These are phyloP conservation scores for Toxotes chatareus DNA, from an alignment of 2,113 vertebrate species.

Conservation along the genomic window DNA sequence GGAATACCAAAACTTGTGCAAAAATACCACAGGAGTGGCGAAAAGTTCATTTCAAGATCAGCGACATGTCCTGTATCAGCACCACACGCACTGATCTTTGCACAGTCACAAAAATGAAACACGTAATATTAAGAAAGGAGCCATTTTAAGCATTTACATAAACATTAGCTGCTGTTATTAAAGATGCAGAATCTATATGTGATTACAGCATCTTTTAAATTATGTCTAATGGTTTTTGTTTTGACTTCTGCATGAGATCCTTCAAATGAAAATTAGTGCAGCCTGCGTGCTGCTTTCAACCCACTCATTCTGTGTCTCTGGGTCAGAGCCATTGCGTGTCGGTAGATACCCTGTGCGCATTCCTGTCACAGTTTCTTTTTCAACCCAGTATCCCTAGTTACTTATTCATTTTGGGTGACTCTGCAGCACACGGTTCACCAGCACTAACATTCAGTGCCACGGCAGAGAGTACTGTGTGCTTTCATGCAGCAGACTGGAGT, in stretches of 20 bases:
- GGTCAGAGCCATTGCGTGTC: not conserved
- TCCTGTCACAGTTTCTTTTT: not conserved
- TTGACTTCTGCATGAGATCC: not conserved
- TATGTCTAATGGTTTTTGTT: not conserved
- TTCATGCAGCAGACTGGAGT: not conserved
- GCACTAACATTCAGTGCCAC: not conserved
- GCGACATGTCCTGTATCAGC: not conserved
- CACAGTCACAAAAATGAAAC: not conserved
- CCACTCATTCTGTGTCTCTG: slow-evolving; percentile 12
- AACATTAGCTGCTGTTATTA: not conserved
- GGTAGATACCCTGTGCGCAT: not conserved
- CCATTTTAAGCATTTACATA: not conserved
- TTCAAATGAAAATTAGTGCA: not conserved
- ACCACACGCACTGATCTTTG: not conserved
- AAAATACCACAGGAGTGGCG: not conserved
- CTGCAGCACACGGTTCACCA: not conserved
- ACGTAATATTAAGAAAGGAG: not conserved
- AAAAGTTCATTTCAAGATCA: slow-evolving; percentile 1
- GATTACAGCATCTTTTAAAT: not conserved
- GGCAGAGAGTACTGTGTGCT: not conserved
- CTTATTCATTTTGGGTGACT: not conserved
- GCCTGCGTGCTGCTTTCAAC: not conserved
- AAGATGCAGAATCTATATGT: not conserved
- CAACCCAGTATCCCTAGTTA: not conserved
- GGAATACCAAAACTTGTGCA: not conserved